A percentile compares a stretch with the other conserved stretches of the same genome.
These are phyloP conservation scores for Merluccius polli DNA, from an alignment of 2,797 vertebrate species.

Conservation along the genomic window DNA sequence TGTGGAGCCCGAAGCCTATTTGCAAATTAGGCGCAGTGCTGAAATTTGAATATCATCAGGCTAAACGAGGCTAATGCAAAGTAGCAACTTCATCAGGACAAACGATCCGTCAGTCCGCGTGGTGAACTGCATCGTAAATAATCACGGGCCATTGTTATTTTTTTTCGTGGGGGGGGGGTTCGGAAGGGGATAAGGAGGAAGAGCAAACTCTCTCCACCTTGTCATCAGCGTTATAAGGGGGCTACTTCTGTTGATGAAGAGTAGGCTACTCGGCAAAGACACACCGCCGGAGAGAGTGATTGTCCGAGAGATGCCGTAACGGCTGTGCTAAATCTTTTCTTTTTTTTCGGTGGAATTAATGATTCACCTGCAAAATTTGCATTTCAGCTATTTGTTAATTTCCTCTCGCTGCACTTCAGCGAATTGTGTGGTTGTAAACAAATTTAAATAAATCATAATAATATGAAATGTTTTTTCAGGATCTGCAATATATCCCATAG, in stretches of 20 bases:
- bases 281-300: conserved; percentile 8
- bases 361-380: not conserved
- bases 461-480: not conserved
- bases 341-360: not conserved
- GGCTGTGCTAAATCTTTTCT: not conserved
- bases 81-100: conserved; percentile 74
- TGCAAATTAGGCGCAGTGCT: conserved; percentile 74
- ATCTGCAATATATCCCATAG: not conserved
- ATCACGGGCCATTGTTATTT: conserved; percentile 56
- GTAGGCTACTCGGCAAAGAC: conserved; percentile 59
- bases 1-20: conserved; percentile 53
- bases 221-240: conserved; percentile 55
- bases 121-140: conserved; percentile 74
- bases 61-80: conserved; percentile 76
- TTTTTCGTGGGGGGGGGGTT: conserved; percentile 61
- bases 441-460: not conserved
- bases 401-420: not conserved
- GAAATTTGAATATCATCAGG: conserved; percentile 78
- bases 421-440: not conserved
- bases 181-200: conserved; percentile 43
- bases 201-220: conserved; percentile 67
- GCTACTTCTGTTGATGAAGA: conserved; percentile 66
- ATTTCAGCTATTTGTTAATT: not conserved
- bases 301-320: not conserved
- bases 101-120: conserved; percentile 71